Evolutionary conservation across 2,113 vertebrate genomes (phyloP), one percentile per base, ranked within the genome.

Genomic region (Morone saxatilis): DNA sequence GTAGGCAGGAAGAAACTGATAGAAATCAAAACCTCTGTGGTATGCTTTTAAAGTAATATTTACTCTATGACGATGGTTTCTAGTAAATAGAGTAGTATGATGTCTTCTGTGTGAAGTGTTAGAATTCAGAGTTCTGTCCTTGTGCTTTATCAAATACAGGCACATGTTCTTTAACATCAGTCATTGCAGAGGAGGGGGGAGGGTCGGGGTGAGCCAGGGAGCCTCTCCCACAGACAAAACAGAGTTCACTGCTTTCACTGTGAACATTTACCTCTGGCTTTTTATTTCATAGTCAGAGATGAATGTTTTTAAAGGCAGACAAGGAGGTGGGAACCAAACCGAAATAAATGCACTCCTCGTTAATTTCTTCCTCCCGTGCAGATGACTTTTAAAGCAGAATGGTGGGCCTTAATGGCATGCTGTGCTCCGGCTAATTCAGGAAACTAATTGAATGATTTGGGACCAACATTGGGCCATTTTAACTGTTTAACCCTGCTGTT

Each of bases 81-180:
- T 31, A 31, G 31, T 31, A 31, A 31, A 31, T 31, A 31, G 31
- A 31, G 31, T 31, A 31, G 31, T 31, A 31, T 4, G 31, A 31
- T 31, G 31, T 31, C 31, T 31, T 31, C 31, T 31, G 31, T 31
- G 31, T 31, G 31, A 31, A 31, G 3, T 31, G 31, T 31, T 31
- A 31, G 65, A 79, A 75, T 83, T 89, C 77, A 45, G 48, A 86
- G 13, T 14, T 2, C 25, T 5, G 90, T 89, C 91, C 93, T 92
- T 93, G 89, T 47, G 53, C 54, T 57, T 87, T 92, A 93, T 94
- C 88, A 68, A 78, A 80, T 47, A 66, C 78, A 72, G 79, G 31
- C 72, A 50, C 85, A 78, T n/a, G 59, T 51, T 93, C 71, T 85
- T 84, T 90, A 62, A 40, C 71, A 50, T 82, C 87, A 80, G 51